Percentiles rank a stretch among this genome's conserved stretches.
Conservation (phyloP, 2,797 vertebrate species). For the Brotula barbata region DNA sequence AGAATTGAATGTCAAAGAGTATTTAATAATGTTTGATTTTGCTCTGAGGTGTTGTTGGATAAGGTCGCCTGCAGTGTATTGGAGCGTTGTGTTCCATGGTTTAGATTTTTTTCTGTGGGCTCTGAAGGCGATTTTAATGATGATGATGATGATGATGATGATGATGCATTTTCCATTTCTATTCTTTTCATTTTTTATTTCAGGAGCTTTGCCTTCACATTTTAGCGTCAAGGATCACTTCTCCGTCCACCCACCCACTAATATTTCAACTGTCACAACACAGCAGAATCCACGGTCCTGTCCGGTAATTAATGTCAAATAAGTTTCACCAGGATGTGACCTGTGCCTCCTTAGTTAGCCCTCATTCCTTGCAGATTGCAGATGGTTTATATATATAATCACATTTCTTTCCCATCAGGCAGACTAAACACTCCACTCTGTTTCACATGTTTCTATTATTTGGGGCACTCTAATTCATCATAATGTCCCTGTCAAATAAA, state of each 20-base stretch:
- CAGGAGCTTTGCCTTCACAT: too few relatives aligned
- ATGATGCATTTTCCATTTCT: not conserved
- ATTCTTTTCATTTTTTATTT: too few relatives aligned
- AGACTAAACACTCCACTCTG: constrained; percentile 53
- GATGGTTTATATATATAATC: constrained; percentile 39
- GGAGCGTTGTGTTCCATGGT: constrained; percentile 38
- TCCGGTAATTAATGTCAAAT: too few relatives aligned
- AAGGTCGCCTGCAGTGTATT: constrained; percentile 41
- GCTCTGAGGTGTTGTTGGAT: constrained; percentile 28
- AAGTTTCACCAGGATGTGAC: too few relatives aligned
- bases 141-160: not conserved
- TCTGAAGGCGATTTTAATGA: constrained; percentile 17
- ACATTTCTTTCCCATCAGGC: constrained; percentile 30
- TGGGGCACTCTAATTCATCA: constrained; percentile 9
- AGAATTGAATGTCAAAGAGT: constrained; percentile 61
- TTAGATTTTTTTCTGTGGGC: constrained; percentile 43
- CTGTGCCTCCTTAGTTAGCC: too few relatives aligned
- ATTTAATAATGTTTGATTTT: constrained; percentile 46
- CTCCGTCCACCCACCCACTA: too few relatives aligned
- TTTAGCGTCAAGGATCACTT: too few relatives aligned
- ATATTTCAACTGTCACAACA: too few relatives aligned
- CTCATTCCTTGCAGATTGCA: constrained; percentile 28
- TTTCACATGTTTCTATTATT: constrained; percentile 47
- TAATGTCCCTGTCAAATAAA: constrained; percentile 50
- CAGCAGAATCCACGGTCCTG: too few relatives aligned